Base-by-base conservation (phyloP, 1,140 invertebrate species). In the Melitaea cinxia region DNA sequence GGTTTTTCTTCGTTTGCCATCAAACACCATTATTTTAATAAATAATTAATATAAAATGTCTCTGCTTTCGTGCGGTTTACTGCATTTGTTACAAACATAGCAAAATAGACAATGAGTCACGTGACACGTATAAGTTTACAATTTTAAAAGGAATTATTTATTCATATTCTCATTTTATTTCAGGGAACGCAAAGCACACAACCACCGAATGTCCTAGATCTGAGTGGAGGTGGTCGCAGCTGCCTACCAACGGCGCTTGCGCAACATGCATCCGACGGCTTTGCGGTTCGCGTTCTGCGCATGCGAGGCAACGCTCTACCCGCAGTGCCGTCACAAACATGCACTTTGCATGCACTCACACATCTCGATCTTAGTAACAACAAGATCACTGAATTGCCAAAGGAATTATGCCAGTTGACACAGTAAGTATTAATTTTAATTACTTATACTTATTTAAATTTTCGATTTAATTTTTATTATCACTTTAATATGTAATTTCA, bases 361-460 rank as follows among this genome's bases (percentile, higher is more conserved):
- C 91, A 92, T 37, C 91, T 96, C 47, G 94, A 96, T 82, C 82
- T 96, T n/a, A 94, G 94, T 28, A 93, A 95, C 78, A 96, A 96
- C 76, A 91, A 91, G 66, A 92, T 96, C 35, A 78, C 91, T 50
- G 89, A 92, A 55, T 73, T 95, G 52, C 94, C 94, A 0, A 78
- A 91, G 21, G 93, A 93, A 76, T 94, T 95, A 72, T 90, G 86
- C 69, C 89, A 90, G 52, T 88, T 95, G 47, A 83, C 91, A 73
- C 93, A 94, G 95, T 95, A 90, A 93, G 94, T 85, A 64, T 21
- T 30, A 23, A 52, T 42, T 50, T 49, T n/a, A 35, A 56, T 39
- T 28, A 45, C 30, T 23, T 1, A 0, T 1, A 23, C 7, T 24
- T 50, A 28, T 28, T 4, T 0, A n/a, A 26, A 6, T n/a, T 49